Conservation (phyloP, 2,113 vertebrate genomes). For the Mus pahari region DNA sequence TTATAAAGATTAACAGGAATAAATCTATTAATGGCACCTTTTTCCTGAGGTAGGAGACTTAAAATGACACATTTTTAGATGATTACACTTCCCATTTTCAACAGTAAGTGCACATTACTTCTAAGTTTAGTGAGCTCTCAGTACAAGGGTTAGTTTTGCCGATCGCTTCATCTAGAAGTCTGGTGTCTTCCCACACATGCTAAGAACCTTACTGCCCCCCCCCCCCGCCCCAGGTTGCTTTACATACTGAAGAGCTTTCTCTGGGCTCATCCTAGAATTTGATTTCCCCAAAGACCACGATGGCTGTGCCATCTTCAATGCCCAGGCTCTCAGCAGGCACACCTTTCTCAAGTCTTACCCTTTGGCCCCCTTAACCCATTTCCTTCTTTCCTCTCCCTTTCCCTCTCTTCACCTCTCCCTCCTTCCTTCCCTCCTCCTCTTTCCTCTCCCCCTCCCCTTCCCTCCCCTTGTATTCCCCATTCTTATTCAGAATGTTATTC, state of each 20-base stretch:
- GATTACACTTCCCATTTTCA: neutral
- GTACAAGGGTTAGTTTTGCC: neutral
- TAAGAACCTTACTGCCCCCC: fast-evolving
- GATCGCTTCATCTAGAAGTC: neutral
- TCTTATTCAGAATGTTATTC: neutral
- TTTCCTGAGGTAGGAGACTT: neutral
- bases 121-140: neutral
- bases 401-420: neutral
- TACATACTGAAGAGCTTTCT: neutral
- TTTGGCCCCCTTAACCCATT: neutral
- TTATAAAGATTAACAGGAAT: neutral
- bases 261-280: neutral
- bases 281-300: neutral
- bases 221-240: neutral
- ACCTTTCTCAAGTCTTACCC: neutral
- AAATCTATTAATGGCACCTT: neutral
- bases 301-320: neutral
- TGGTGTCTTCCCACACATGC: neutral
- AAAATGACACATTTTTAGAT: neutral
- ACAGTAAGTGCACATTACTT: neutral
- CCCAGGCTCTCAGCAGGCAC: neutral
- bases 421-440: fast-evolving
- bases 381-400: neutral
- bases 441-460: too few relatives aligned
- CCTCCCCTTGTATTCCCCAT: neutral